Evolutionary conservation across 2,113 vertebrate genomes (phyloP), one percentile per base, ranked within the genome.

Genomic region (Zosterops hypoxanthus): DNA sequence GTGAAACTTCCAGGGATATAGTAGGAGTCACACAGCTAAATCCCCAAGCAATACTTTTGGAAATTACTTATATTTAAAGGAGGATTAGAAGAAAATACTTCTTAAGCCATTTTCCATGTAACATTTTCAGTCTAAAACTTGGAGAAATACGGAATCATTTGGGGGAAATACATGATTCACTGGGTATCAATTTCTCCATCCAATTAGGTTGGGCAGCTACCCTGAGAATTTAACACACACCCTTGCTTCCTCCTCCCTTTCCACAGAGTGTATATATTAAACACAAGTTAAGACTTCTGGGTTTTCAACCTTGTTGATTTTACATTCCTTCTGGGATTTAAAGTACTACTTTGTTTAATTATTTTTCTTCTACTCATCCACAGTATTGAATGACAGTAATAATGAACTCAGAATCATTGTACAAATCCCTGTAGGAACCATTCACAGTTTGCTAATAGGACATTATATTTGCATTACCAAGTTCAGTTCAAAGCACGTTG

Each of bases 401-500:
- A 98, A 97, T 95, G 94, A 97, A 94, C 94, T 91, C 88, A 94
- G 96, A 95, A 91, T 95, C 90, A 90, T 68, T 87, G 94, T 86
- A 97, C 89, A 97, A 94, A 94, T 91, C 80, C 89, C 87, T 90
- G 90, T 41, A 92, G 92, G 42, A 94, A 70, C 81, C 52, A 84
- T 56, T 86, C 86, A 69, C 86, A 84, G 72, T 92, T 92, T 91
- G 92, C 82, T 96, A 97, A 94, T 88, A 93, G 90, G 70, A 95
- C 86, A 95, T 88, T 93, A 85, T 94, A 92, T 95, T 96, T 97
- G 95, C 82, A 94, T 88, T 84, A 92, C 81, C 87, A 92, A 80
- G 36, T 91, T 94, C 94, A 85, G 72, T 87, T 95, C 94, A 90
- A 79, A 91, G 93, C 53, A 55, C 46, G 1, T 53, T 94, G 86